Evolutionary conservation across 53 echinoderm and acorn worm species (phyloP), one percentile per base, ranked within the genome.

Genomic region (Arbacia lixula): DNA sequence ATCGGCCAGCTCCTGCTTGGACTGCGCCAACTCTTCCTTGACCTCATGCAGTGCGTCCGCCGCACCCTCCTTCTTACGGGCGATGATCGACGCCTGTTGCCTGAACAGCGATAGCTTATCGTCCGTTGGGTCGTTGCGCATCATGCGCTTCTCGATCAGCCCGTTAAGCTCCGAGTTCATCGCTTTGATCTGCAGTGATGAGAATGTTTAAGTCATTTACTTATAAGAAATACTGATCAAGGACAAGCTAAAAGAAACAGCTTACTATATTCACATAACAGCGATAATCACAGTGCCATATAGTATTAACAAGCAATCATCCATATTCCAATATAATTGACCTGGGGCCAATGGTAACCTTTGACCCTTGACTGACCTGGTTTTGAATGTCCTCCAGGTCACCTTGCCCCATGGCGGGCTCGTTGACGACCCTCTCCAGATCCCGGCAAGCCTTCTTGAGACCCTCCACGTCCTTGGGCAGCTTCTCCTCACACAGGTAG

Each of bases 141-240:
- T 95, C 99, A 99, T 99, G 10, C 99, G 88, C 85, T 99, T 99
- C 86, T 99, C 99, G n/a, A 95, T 99, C 68, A 99, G 79, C 14
- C 72, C 60, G 50, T 99, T 99, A 20, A 92, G 88, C 29, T 95
- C 92, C 0, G 91, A 61, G 84, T 92, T 99, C 27, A 99, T 57
- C 5, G 72, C 53, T 65, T 86, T 92, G 68, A 95, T 92, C 95
- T 95, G 85, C 32, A 46, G 36, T 67, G 12, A 30, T 12, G 72
- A 49, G 30, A 71, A 36, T 14, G 14, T 46, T 46, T 46, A n/a
- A n/a, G n/a, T n/a, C n/a, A n/a, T n/a, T n/a, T n/a, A n/a, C n/a
- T n/a, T n/a, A n/a, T n/a, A n/a, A n/a, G n/a, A n/a, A n/a, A n/a
- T n/a, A n/a, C n/a, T n/a, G n/a, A n/a, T n/a, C n/a, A n/a, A n/a